Evolutionary conservation across 2,888 invertebrate genomes (phyloP), one percentile per base, ranked within the genome.

Genomic region (Trissoscelio sp.): DNA sequence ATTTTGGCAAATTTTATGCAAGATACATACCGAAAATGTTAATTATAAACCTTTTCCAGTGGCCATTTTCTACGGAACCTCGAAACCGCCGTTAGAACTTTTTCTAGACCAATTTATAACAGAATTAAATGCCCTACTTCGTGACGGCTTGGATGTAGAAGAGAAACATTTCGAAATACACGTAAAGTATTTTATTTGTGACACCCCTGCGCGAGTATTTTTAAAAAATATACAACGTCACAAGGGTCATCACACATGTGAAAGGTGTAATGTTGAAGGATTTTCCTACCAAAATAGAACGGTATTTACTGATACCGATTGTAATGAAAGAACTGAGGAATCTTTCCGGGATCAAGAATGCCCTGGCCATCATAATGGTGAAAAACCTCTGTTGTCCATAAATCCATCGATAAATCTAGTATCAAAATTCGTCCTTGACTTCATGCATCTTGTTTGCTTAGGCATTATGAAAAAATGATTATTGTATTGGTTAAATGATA

Each of bases 211-310:
- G 12, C 67, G 84, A 20, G 37, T 80, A 24, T 80, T 78, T 5
- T 7, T 83, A 7, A 84, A 84, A 64, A 46, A 57, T 48, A 74
- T 78, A 9, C 79, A 78, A 67, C 79, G 83, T 2, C 83, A 85
- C 46, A 64, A 42, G 5, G 84, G 83, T 1, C 77, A 75, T 22
- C 20, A 70, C 58, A 69, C 83, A 6, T 84, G 83, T 51, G 82
- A 83, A 48, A 42, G 83, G 16, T 84, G 83, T 5, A 22, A 0
- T 16, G 64, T 83, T 7, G 24, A 58, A 24, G 83, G 84, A 39
- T 9, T 51, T 4, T 6, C 64, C 5, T 28, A 55, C 9, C 53
- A 74, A 48, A 18, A 24, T 2, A 22, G 55, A 57, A 72, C 34
- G 1, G 39, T 77, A 31, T 79, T 69, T 67, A 51, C 67, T 12